These are phyloP conservation scores for Burhinus bistriatus DNA, from an alignment of 2,113 vertebrate genomes.

Conservation along the genomic window DNA sequence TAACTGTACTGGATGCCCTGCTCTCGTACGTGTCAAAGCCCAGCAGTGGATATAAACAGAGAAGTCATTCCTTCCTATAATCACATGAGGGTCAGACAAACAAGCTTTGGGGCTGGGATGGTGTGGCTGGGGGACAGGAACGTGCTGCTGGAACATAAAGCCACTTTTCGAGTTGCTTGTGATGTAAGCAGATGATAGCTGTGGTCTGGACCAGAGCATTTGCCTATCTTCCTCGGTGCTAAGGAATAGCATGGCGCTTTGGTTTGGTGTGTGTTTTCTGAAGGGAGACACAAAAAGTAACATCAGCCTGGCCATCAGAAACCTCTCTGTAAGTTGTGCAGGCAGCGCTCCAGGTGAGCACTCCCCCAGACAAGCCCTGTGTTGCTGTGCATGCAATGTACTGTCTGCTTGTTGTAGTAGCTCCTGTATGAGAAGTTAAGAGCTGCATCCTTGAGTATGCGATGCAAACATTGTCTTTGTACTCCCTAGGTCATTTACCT, in stretches of 20 bases:
- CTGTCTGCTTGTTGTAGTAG: background rate
- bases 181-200: background rate
- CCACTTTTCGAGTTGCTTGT: background rate
- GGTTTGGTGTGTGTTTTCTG: background rate
- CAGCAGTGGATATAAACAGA: background rate
- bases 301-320: background rate
- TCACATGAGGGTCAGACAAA: background rate
- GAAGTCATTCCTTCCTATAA: background rate
- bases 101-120: background rate
- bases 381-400: rapidly evolving
- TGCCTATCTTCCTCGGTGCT: background rate
- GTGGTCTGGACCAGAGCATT: background rate
- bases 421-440: background rate
- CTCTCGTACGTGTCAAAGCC: background rate
- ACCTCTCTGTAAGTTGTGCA: background rate
- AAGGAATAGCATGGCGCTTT: background rate
- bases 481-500: background rate
- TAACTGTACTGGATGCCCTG: background rate
- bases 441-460: background rate
- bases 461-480: background rate
- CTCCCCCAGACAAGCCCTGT: background rate
- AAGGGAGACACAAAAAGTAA: background rate
- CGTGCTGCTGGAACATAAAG: background rate
- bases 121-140: rapidly evolving
- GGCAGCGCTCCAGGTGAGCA: background rate